phyloP scores from a whole-genome alignment of 2,797 vertebrate genomes.

The Champsocephalus gunnari region DNA sequence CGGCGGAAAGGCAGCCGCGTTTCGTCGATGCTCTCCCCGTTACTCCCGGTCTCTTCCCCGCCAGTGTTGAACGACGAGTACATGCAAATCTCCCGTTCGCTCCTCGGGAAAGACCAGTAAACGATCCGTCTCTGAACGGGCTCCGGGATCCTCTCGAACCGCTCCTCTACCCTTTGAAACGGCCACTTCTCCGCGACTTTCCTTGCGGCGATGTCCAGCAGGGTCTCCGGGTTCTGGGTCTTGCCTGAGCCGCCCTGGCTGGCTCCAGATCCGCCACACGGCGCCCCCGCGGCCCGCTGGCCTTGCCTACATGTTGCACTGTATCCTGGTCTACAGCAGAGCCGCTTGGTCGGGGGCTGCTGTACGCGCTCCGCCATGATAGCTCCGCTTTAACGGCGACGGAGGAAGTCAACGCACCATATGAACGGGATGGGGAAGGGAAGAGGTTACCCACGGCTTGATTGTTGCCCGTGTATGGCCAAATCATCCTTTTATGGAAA shows the following conservation, averaged over 20 bases:
- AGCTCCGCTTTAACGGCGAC: constrained; percentile 91
- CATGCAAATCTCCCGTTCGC: constrained; percentile 97
- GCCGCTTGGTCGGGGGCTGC: constrained; percentile 95
- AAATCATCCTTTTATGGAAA: constrained; percentile 80
- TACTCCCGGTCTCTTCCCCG: constrained; percentile 85
- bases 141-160: constrained; percentile 96
- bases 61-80: constrained; percentile 95
- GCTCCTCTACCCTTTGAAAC: constrained; percentile 95
- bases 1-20: constrained; percentile 93
- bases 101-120: constrained; percentile 97
- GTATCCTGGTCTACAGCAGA: constrained; percentile 94
- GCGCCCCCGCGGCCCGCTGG: constrained; percentile 86
- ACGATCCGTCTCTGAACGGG: constrained; percentile 96
- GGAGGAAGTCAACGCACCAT: constrained; percentile 93
- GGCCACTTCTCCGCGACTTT: constrained; percentile 98
- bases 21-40: constrained; percentile 88
- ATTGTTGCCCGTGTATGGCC: constrained; percentile 75
- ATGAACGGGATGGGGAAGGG: constrained; percentile 87
- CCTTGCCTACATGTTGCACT: constrained; percentile 87
- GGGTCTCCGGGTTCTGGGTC: constrained; percentile 91
- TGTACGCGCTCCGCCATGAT: constrained; percentile 98
- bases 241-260: constrained; percentile 86
- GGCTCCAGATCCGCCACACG: constrained; percentile 79
- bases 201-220: constrained; percentile 94
- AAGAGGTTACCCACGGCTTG: constrained; percentile 70